Evolutionary conservation across 2,113 vertebrate genomes (phyloP), one percentile per base, ranked within the genome.

Genomic region (Dicrurus megarhynchus): DNA sequence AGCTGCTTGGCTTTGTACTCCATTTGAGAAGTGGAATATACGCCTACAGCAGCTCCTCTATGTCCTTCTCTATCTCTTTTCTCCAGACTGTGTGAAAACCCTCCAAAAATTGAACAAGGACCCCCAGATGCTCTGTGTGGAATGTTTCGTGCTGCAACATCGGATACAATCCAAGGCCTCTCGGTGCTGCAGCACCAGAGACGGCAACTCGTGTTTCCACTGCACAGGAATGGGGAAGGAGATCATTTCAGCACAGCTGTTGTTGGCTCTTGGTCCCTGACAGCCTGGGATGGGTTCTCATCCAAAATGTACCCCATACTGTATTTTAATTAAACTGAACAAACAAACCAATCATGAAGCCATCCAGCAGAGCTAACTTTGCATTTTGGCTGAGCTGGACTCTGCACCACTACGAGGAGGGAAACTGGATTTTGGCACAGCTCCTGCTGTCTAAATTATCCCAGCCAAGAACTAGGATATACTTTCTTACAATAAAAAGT

Each of bases 301-400:
- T 95, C 83, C 86, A 80, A 76, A 76, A 42, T 16, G 3, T 95
- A 80, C 75, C 73, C 69, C 95, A 89, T 87, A 86, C 79, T 89
- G 84, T 88, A 93, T 93, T 96, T 94, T 94, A 94, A 92, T 96
- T 95, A 94, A 95, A 84, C 35, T 65, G 61, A 95, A 67, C 59
- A 87, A 93, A 79, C 55, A 87, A 96, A 93, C 44, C 61, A 41
- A 80, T 90, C 87, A n/a, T 7, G 1, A 39, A 81, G 23, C 60
- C 73, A 74, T 70, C 85, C 75, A 89, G 61, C 80, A 84, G 83
- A 6, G 74, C 68, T 84, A 41, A 70, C 86, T 90, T 88, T 39
- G 50, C 35, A 4, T 15, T 33, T 42, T n/a, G 69, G 15, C 75
- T 92, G 75, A 93, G 57, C 61, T 67, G 73, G 86, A 83, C 85